Percentiles rank a stretch among this genome's conserved stretches.
phyloP scores from a whole-genome alignment of 2,113 vertebrate species.

The Hippocampus guttulatus region DNA sequence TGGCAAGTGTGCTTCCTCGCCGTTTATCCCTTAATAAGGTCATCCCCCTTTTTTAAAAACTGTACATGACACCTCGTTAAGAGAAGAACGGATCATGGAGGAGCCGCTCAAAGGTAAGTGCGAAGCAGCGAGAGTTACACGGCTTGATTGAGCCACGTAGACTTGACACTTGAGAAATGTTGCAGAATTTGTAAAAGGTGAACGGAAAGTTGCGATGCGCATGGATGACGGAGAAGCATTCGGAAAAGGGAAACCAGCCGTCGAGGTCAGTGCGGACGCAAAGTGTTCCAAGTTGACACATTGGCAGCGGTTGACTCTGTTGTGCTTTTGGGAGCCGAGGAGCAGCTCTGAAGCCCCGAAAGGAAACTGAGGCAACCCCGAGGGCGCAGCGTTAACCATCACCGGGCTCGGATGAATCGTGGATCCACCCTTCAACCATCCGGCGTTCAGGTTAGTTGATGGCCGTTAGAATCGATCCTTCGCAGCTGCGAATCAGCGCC shows the following conservation, averaged over 20 bases:
- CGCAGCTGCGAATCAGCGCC: no score
- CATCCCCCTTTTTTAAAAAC: constrained; percentile 61
- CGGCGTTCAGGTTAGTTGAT: background rate
- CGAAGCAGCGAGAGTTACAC: constrained; percentile 9
- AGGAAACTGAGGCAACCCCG: background rate
- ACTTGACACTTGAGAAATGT: constrained; percentile 8
- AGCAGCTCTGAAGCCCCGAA: background rate
- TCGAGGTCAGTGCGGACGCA: background rate
- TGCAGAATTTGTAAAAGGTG: background rate
- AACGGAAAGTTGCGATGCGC: background rate
- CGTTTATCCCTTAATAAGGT: constrained; percentile 68
- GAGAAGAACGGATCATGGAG: constrained; percentile 35
- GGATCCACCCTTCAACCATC: background rate
- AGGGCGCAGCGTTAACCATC: background rate
- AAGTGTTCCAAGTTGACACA: background rate
- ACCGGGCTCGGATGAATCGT: background rate
- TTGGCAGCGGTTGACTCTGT: background rate
- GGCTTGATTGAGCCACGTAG: background rate
- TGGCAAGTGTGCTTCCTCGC: constrained; percentile 25
- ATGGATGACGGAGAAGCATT: background rate
- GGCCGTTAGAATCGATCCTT: no score
- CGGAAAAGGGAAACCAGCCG: background rate
- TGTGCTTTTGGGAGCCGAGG: background rate
- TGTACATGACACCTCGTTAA: constrained; percentile 71
- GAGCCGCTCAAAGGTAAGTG: constrained; percentile 28